A percentile compares a stretch with the other conserved stretches of the same genome.
phyloP scores from a whole-genome alignment of 2,113 vertebrate species.

The Calidris pugnax region DNA sequence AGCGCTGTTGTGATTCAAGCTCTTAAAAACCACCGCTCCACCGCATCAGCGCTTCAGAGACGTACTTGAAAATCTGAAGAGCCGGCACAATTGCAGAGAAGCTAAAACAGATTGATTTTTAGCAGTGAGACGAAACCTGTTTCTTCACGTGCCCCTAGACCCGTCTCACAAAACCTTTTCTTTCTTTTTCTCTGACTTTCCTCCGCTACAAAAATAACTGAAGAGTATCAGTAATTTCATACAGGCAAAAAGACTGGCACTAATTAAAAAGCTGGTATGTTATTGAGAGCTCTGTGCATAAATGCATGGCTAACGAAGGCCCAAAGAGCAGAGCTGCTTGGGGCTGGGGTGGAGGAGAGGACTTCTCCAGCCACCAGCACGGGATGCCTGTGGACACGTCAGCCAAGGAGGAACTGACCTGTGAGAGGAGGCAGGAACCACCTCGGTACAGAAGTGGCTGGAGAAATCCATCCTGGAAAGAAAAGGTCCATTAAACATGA shows the following conservation, averaged over 20 bases:
- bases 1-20: background rate
- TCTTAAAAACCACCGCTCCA: conserved; percentile 16
- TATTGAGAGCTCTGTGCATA: background rate
- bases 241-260: background rate
- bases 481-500: background rate
- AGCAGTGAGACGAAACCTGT: background rate
- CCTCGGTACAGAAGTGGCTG: background rate
- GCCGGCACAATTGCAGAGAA: background rate
- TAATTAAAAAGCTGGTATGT: background rate
- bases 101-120: conserved; percentile 19
- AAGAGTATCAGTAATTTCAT: background rate
- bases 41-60: background rate
- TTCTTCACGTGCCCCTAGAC: background rate
- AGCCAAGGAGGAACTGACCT: background rate
- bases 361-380: background rate
- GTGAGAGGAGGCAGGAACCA: background rate
- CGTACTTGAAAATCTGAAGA: background rate
- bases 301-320: background rate
- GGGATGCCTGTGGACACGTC: rapidly evolving
- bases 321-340: background rate
- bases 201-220: background rate
- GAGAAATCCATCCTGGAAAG: background rate
- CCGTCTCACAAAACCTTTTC: background rate
- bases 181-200: background rate
- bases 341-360: background rate